Conservation (phyloP, 2,113 vertebrate species). For the Onychostruthus taczanowskii region DNA sequence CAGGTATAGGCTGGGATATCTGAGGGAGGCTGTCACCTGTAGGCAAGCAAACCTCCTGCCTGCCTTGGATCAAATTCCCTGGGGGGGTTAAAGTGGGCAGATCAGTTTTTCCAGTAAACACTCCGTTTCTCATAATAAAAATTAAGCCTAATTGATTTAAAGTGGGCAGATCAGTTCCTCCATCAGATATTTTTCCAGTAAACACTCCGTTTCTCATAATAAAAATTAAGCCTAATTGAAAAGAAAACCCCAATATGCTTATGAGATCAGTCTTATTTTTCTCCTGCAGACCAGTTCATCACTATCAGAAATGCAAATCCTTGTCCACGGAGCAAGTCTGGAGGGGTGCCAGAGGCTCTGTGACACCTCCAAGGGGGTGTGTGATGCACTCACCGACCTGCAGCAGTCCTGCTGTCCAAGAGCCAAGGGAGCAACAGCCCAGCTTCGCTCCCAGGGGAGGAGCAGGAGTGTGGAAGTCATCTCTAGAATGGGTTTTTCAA, state of each 20-base stretch:
- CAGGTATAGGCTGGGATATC: neutral
- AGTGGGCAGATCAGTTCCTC: neutral
- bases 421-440: neutral
- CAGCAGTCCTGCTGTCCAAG: neutral
- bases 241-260: neutral
- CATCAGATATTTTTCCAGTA: neutral
- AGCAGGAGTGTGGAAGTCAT: neutral
- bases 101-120: neutral
- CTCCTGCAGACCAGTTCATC: neutral
- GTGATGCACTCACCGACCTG: accelerated
- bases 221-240: neutral
- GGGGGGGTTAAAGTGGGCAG: neutral
- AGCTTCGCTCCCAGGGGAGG: neutral
- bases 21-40: neutral
- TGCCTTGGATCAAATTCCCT: neutral
- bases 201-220: neutral
- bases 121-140: neutral
- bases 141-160: neutral
- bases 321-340: neutral
- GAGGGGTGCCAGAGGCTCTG: neutral
- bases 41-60: neutral
- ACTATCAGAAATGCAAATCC: neutral
- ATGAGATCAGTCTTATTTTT: neutral
- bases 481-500: neutral
- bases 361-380: neutral